Base-by-base conservation (phyloP, 2,797 vertebrate species). In the Neomorphus geoffroyi region DNA sequence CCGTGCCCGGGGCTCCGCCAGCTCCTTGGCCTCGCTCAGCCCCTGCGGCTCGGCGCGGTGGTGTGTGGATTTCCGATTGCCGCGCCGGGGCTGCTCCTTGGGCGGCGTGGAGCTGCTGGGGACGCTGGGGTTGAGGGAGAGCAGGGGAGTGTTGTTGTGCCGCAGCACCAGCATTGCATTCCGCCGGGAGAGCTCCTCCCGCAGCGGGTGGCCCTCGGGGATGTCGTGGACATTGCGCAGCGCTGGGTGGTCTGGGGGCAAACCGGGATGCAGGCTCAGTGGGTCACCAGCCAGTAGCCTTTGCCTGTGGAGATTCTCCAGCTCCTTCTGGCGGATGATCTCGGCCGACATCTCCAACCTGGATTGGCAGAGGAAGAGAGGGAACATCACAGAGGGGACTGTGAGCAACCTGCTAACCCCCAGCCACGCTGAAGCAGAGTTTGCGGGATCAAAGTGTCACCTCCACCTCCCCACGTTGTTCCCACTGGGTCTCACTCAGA, bases 341-440 rank as follows among this genome's bases (percentile, higher is more conserved):
- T 99, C 99, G 0, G 99, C 99, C 0, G 99, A 99, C 98, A 99
- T 99, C 98, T 99, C 99, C 75, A 99, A 96, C 97, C 99, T 99
- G 28, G 5, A 14, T 2, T 37, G 80, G 39, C 43, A 48, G 33
- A 41, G 11, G 41, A 30, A 54, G 14, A 60, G 17, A 30, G 8
- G 7, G 43, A 8, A 11, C 0, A 6, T 27, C 1, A 32, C 13
- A 0, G 3, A 2, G 15, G 11, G 6, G 28, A 75, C 57, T 30
- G 32, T 1, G 14, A 13, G n/a, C 2, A 5, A 37, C 30, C 19
- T 2, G 7, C 4, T 3, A 2, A 5, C 5, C 28, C 4, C 27
- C 26, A 11, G 18, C 26, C 11, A 1, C 0, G 15, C 15, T 26
- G 28, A 27, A 3, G 18, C 18, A 2, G 27, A 16, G 21, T 45